Percentiles rank a stretch among this genome's conserved stretches.
These are phyloP conservation scores for Poecilus cupreus DNA, from an alignment of 2,888 invertebrate species.

Conservation along the genomic window DNA sequence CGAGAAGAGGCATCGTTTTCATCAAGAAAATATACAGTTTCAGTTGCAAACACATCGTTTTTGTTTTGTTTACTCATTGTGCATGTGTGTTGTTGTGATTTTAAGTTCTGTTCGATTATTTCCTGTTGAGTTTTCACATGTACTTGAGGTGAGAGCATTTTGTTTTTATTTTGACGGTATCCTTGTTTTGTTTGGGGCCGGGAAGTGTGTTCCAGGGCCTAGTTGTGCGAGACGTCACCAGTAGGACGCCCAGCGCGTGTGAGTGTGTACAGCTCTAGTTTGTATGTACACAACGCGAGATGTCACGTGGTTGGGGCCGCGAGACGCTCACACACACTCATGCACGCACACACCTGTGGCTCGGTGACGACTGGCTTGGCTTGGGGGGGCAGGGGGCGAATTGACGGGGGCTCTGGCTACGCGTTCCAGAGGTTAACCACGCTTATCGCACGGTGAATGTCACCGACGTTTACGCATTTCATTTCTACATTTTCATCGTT, in stretches of 20 bases:
- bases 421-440: conserved; percentile 10
- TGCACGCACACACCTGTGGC: conserved; percentile 29
- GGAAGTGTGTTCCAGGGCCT: not conserved
- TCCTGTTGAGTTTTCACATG: conserved; percentile 63
- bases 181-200: conserved; percentile 8
- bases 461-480: not conserved
- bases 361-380: not conserved
- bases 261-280: too few relatives aligned
- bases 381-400: too few relatives aligned
- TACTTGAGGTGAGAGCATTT: conserved; percentile 58
- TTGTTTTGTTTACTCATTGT: conserved; percentile 61
- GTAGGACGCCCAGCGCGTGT: not conserved
- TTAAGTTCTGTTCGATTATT: conserved; percentile 64
- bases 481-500: not conserved
- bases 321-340: conserved; percentile 13
- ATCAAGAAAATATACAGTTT: not conserved
- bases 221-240: not conserved
- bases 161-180: not conserved
- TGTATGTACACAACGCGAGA: too few relatives aligned
- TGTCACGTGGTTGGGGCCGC: not conserved
- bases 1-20: not conserved
- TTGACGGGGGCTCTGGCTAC: not conserved
- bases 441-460: not conserved
- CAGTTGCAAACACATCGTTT: conserved; percentile 7
- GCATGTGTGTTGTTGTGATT: conserved; percentile 64